phyloP scores from a whole-genome alignment of 2,888 invertebrate genomes.

The Alcis repandata region DNA sequence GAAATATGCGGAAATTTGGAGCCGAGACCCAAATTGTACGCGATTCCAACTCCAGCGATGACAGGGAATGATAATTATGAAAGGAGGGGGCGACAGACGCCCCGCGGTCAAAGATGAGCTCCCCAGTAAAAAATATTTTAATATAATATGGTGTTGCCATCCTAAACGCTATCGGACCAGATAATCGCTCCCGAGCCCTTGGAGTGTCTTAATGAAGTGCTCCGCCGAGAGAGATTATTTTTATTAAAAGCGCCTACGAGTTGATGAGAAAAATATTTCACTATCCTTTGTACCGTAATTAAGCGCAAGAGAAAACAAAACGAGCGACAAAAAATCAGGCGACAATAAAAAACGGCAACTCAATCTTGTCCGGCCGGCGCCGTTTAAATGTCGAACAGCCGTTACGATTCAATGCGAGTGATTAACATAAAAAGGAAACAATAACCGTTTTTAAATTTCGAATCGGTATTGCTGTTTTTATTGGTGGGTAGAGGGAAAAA shows the following conservation, averaged over 20 bases:
- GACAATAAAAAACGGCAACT: constrained; percentile 76
- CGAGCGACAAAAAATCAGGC: constrained; percentile 55
- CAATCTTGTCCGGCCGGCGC: constrained; percentile 65
- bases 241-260: constrained; percentile 70
- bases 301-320: constrained; percentile 67
- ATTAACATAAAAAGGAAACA: constrained; percentile 86
- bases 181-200: constrained; percentile 78
- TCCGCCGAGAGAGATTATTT: constrained; percentile 74
- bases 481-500: constrained; percentile 65
- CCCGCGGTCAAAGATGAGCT: constrained; percentile 69
- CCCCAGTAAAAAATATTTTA: constrained; percentile 67
- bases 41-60: constrained; percentile 65
- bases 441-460: constrained; percentile 84
- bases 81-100: constrained; percentile 56
- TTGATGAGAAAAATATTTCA: constrained; percentile 68
- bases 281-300: constrained; percentile 53
- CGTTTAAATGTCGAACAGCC: constrained; percentile 76
- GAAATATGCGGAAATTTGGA: constrained; percentile 61
- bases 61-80: constrained; percentile 76
- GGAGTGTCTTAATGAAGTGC: constrained; percentile 80
- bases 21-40: constrained; percentile 65
- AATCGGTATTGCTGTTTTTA: constrained; percentile 77
- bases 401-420: constrained; percentile 78
- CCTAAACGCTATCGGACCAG: constrained; percentile 74
- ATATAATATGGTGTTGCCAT: constrained; percentile 75